Base-by-base conservation (phyloP, 1,140 invertebrate species). In the Holotrichia oblita region DNA sequence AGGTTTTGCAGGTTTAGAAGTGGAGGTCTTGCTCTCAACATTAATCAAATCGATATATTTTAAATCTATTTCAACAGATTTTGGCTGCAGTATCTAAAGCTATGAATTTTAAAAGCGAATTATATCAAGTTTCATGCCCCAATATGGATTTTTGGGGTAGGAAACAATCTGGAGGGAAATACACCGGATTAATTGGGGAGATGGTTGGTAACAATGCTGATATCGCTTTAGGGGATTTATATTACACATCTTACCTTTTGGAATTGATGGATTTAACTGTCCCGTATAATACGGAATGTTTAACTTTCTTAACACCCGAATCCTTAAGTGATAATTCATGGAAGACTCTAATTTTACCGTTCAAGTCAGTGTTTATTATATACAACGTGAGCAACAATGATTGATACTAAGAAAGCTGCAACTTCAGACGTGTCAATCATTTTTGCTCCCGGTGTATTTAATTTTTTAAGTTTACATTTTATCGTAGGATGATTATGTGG, bases 261-360 rank as follows among this genome's bases (percentile, higher is more conserved):
- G 87, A 92, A 76, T 84, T 93, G 14, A 89, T 94, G 73, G 95
- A 96, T 84, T 86, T 96, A 34, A 94, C 92, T n/a, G 89, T 91
- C 59, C 93, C 94, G 0, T 95, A 96, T 76, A 93, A 91, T 73
- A 91, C 93, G 0, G 92, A 95, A 83, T 96, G 94, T 83, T 89
- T 95, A 72, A 95, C 94, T 0, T 96, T 96, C 83, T 83, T 96
- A 2, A 95, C 94, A 6, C 93, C 94, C 0, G 93, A 95, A 88
- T 91, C 94, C 27, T 86, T 93, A 27, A 91, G 90, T 20, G 92
- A 95, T 87, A 94, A 94, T 83, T 93, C 93, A 6, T 96, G 94
- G 94, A 93, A 94, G 85, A 93, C 94, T 4, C 87, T 96, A 6
- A 93, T 95, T 81, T 84, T 94, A 76, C 94, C 95, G 0, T 96